A percentile compares a stretch with the other conserved stretches of the same genome.
Evolutionary conservation across 2,797 vertebrate genomes (phyloP).

Genomic region (Melanotaenia parkinsoni): DNA sequence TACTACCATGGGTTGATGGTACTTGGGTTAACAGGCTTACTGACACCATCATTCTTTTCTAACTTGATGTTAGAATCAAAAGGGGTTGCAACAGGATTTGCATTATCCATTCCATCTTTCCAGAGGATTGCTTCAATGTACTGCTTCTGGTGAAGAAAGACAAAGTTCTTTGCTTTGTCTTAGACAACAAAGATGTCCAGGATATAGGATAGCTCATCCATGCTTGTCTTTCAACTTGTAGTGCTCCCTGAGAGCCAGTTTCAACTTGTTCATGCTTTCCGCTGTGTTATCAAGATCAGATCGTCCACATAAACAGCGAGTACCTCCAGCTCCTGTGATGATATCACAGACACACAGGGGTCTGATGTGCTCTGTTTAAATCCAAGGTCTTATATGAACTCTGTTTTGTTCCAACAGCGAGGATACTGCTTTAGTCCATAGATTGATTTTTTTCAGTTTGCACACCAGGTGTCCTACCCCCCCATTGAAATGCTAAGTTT

Average conservation of each 20-base stretch:
- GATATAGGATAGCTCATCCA: neutral
- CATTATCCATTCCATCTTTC: slow-evolving; percentile 50
- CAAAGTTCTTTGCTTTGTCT: slow-evolving; percentile 18
- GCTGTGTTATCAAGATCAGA: slow-evolving; percentile 45
- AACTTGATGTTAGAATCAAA: slow-evolving; percentile 30
- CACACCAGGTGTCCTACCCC: slow-evolving; percentile 27
- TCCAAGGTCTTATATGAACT: slow-evolving; percentile 24
- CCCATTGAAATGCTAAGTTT: neutral
- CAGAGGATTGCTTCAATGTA: slow-evolving; percentile 35
- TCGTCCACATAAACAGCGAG: slow-evolving; percentile 49
- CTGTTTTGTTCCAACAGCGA: slow-evolving; percentile 10
- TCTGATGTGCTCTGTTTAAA: slow-evolving; percentile 38
- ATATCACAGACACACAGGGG: slow-evolving; percentile 50
- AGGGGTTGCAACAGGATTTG: slow-evolving; percentile 45
- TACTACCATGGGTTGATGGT: slow-evolving; percentile 10
- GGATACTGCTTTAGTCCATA: slow-evolving; percentile 44
- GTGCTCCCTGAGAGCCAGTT: slow-evolving; percentile 15
- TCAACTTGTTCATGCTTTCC: slow-evolving; percentile 40
- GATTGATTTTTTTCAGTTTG: slow-evolving; percentile 29
- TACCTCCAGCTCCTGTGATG: slow-evolving; percentile 42
- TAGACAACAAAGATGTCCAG: neutral
- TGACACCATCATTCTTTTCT: too few species aligned
- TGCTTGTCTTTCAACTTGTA: neutral
- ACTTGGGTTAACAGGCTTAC: too few species aligned
- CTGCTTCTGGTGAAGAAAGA: slow-evolving; percentile 24